Evolutionary conservation across 2,797 vertebrate genomes (phyloP).

Genomic region (Hoplostethus atlanticus): DNA sequence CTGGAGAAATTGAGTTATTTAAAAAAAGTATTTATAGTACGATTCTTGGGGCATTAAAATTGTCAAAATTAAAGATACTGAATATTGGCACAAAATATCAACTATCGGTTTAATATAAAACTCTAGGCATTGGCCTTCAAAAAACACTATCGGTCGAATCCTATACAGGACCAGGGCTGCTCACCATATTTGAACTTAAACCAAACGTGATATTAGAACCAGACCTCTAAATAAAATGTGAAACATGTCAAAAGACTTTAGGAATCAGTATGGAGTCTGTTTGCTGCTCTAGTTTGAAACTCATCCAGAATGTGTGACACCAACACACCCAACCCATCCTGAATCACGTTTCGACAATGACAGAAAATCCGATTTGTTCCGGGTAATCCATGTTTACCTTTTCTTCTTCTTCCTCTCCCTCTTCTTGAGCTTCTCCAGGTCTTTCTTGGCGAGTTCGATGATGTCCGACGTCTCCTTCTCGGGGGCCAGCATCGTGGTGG

Average conservation of each 20-base stretch:
- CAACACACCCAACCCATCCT: not conserved
- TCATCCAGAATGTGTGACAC: too few species aligned
- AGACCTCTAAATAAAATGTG: not conserved
- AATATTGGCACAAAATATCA: too few species aligned
- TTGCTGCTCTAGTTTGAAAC: not conserved
- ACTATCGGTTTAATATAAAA: too few species aligned
- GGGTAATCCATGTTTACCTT: conserved; percentile 83
- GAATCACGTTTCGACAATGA: not conserved
- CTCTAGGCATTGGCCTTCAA: too few species aligned
- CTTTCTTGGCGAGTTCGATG: conserved; percentile 96
- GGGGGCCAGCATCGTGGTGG: conserved; percentile 86
- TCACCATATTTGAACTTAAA: too few species aligned
- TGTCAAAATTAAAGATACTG: too few species aligned
- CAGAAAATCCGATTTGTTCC: not conserved
- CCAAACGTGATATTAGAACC: not conserved
- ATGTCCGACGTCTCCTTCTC: conserved; percentile 95
- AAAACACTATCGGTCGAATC: too few species aligned
- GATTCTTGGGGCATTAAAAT: too few species aligned
- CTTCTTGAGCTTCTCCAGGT: conserved; percentile 96
- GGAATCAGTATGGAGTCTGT: not conserved
- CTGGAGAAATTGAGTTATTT: too few species aligned
- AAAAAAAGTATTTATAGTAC: too few species aligned
- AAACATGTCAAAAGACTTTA: not conserved
- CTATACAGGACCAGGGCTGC: too few species aligned
- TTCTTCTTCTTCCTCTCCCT: conserved; percentile 97